Percentiles rank a stretch among this genome's conserved stretches.
These are phyloP conservation scores for Oreochromis grahami DNA, from an alignment of 2,797 vertebrate species.

Conservation along the genomic window DNA sequence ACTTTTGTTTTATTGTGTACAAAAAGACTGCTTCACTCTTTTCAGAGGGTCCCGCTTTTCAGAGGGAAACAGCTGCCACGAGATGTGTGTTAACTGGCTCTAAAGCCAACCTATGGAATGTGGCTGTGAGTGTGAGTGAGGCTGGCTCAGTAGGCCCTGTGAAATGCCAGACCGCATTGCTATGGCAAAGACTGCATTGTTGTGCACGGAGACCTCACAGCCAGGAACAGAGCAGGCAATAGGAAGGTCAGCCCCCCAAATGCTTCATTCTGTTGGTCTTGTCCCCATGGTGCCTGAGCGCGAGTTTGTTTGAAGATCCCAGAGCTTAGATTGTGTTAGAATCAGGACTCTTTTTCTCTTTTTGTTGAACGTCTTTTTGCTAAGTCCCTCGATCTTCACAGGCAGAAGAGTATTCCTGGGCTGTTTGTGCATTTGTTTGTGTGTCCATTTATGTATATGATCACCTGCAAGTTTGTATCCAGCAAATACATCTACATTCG, in stretches of 20 bases:
- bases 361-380: constrained; percentile 18
- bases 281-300: constrained; percentile 85
- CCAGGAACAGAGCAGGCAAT: constrained; percentile 76
- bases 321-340: constrained; percentile 81
- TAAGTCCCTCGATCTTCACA: neutral
- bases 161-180: constrained; percentile 76
- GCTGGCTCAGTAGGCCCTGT: constrained; percentile 81
- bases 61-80: neutral
- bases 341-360: constrained; percentile 55
- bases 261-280: constrained; percentile 79
- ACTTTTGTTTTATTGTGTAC: constrained; percentile 4
- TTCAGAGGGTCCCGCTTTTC: neutral
- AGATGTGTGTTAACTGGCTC: constrained; percentile 5
- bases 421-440: neutral
- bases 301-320: constrained; percentile 96
- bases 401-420: constrained; percentile 5
- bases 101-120: constrained; percentile 24
- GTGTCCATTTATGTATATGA: neutral
- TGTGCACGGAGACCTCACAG: constrained; percentile 75
- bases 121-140: constrained; percentile 48
- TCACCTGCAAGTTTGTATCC: neutral
- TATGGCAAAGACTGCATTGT: constrained; percentile 84
- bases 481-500: neutral
- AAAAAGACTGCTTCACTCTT: neutral
- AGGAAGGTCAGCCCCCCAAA: constrained; percentile 85